phyloP scores from a whole-genome alignment of 2,113 vertebrate species.

The Odontophorus gujanensis region DNA sequence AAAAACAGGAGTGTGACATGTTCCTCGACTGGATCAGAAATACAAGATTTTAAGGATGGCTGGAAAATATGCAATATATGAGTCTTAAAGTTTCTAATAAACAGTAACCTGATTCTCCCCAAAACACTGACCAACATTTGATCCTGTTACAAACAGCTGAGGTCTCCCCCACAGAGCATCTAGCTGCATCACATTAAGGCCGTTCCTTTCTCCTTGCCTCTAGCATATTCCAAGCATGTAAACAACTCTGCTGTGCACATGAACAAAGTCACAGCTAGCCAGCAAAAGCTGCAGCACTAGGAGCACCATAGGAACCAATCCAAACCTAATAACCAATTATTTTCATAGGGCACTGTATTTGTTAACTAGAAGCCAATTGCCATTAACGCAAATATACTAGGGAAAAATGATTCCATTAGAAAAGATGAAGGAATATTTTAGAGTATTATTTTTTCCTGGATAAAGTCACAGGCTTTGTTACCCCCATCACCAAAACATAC shows the following conservation, averaged over 20 bases:
- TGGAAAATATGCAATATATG: neutral
- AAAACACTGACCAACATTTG: slow-evolving; percentile 17
- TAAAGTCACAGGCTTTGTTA: neutral
- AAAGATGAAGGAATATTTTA: neutral
- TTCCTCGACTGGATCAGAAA: slow-evolving; percentile 4
- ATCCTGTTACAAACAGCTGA: slow-evolving; percentile 23
- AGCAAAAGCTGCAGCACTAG: slow-evolving; percentile 37
- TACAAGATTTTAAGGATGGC: neutral
- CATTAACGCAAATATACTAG: neutral
- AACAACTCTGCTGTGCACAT: slow-evolving; percentile 48
- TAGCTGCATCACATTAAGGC: slow-evolving; percentile 43
- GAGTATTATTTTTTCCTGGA: neutral
- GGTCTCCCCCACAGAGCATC: slow-evolving; percentile 50
- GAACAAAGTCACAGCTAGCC: slow-evolving; percentile 32
- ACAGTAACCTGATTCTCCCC: slow-evolving; percentile 1
- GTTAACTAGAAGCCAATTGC: neutral
- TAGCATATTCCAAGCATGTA: slow-evolving; percentile 58
- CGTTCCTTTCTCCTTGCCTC: slow-evolving; percentile 70
- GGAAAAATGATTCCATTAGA: neutral
- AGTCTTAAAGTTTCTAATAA: neutral
- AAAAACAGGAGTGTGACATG: neutral
- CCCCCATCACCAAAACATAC: neutral
- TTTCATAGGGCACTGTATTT: slow-evolving; percentile 33
- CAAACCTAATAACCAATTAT: slow-evolving; percentile 8
- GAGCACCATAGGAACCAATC: neutral